Evolutionary conservation across 2,888 invertebrate species (phyloP).

Genomic region (Tachina fera): DNA sequence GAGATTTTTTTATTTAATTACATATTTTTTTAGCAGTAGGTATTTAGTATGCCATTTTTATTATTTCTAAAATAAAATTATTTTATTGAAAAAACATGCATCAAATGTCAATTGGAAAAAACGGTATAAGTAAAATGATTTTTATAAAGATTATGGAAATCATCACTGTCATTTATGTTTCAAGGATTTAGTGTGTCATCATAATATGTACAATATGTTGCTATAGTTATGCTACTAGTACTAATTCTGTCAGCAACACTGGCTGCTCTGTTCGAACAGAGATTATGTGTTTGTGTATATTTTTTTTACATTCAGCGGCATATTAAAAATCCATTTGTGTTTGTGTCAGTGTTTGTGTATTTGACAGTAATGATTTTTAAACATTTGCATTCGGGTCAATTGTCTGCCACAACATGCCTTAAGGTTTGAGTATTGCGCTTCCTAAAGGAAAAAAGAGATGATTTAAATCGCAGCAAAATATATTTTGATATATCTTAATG

Average conservation of each 20-base stretch:
- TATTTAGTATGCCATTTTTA: too few species aligned
- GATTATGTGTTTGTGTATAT: not conserved
- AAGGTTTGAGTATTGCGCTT: slow-evolving; percentile 59
- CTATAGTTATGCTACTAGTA: slow-evolving; percentile 1
- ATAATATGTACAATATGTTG: too few species aligned
- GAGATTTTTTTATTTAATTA: too few species aligned
- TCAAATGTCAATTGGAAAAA: slow-evolving; percentile 60
- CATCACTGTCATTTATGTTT: slow-evolving; percentile 43
- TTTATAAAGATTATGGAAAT: slow-evolving; percentile 17
- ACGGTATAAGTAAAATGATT: not conserved
- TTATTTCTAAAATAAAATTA: too few species aligned
- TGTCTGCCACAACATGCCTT: slow-evolving; percentile 67
- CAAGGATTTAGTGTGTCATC: too few species aligned
- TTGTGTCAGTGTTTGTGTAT: slow-evolving; percentile 1
- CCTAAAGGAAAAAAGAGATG: slow-evolving; percentile 50
- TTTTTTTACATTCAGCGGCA: not conserved
- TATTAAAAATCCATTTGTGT: not conserved
- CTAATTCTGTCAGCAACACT: slow-evolving; percentile 1
- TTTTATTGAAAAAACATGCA: slow-evolving; percentile 38
- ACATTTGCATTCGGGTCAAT: slow-evolving; percentile 72
- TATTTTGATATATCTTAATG: not conserved
- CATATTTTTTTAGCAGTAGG: too few species aligned
- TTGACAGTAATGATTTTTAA: slow-evolving; percentile 64
- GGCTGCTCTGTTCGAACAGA: not conserved
- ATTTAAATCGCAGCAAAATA: slow-evolving; percentile 17